A percentile compares a stretch with the other conserved stretches of the same genome.
Conservation (phyloP, 2,113 vertebrate genomes). For the Peromyscus leucopus region DNA sequence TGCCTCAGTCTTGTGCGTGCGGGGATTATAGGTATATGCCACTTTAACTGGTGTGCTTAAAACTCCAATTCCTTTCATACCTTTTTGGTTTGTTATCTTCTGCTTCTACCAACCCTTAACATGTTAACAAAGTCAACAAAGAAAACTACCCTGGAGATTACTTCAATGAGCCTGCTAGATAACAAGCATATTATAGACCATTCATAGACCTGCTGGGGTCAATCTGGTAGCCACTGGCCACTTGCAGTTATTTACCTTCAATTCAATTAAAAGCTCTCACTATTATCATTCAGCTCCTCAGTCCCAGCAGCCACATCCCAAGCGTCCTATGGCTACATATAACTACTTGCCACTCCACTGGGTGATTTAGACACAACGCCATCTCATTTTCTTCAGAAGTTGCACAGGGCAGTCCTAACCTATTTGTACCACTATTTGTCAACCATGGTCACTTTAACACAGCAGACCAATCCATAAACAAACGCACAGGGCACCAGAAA, state of each 20-base stretch:
- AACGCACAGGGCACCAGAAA: not conserved
- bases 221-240: not conserved
- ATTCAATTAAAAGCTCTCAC: not conserved
- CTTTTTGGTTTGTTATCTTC: not conserved
- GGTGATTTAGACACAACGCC: not conserved
- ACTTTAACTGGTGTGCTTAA: not conserved
- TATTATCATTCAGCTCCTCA: not conserved
- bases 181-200: not conserved
- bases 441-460: not conserved
- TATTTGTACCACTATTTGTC: not conserved
- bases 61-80: not conserved
- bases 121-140: not conserved
- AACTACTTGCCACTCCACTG: not conserved
- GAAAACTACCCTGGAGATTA: not conserved
- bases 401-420: accelerated
- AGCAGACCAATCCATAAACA: not conserved
- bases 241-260: not conserved
- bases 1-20: not conserved
- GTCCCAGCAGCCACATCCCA: not conserved
- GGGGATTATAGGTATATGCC: too few species aligned
- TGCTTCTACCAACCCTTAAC: not conserved
- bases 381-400: not conserved
- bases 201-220: not conserved
- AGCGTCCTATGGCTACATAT: accelerated
- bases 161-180: not conserved